These are phyloP conservation scores for Stegodyphus mimosarum DNA, from an alignment of 1,140 invertebrate genomes.

Conservation along the genomic window DNA sequence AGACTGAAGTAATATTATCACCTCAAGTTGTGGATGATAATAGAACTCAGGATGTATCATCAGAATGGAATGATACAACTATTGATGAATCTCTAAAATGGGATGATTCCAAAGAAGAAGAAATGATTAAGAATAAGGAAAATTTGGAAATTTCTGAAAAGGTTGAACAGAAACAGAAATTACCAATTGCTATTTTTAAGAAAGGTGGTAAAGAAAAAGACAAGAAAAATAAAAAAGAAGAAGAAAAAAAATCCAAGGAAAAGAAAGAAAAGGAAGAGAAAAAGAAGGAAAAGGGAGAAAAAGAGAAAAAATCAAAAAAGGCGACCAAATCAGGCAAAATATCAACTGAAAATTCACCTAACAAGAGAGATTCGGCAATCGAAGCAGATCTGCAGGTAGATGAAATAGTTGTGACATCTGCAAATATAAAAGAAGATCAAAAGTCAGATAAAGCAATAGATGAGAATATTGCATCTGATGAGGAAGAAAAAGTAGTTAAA, in stretches of 20 bases:
- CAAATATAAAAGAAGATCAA: background rate
- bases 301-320: background rate
- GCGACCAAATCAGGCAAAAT: slow-evolving; percentile 17
- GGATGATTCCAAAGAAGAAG: slow-evolving; percentile 59
- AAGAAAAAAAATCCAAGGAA: slow-evolving; percentile 46
- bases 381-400: slow-evolving; percentile 53
- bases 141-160: slow-evolving; percentile 47
- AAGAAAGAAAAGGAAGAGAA: slow-evolving; percentile 35
- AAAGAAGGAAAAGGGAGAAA: slow-evolving; percentile 33
- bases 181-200: slow-evolving; percentile 35
- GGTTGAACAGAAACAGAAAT: slow-evolving; percentile 38
- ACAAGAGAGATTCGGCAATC: slow-evolving; percentile 42
- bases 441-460: background rate
- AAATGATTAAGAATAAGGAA: slow-evolving; percentile 52
- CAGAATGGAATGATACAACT: slow-evolving; percentile 51
- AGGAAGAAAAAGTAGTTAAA: slow-evolving; percentile 45
- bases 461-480: background rate
- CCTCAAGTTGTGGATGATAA: slow-evolving; percentile 29
- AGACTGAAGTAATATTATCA: slow-evolving; percentile 30
- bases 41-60: slow-evolving; percentile 36
- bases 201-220: slow-evolving; percentile 30
- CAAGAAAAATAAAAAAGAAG: slow-evolving; percentile 46
- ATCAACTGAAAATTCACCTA: slow-evolving; percentile 28
- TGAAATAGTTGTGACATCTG: slow-evolving; percentile 43
- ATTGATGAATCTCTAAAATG: slow-evolving; percentile 59